A percentile compares a stretch with the other conserved stretches of the same genome.
Evolutionary conservation across 2,113 vertebrate genomes (phyloP).

Genomic region (Cephalopholis sonnerati): DNA sequence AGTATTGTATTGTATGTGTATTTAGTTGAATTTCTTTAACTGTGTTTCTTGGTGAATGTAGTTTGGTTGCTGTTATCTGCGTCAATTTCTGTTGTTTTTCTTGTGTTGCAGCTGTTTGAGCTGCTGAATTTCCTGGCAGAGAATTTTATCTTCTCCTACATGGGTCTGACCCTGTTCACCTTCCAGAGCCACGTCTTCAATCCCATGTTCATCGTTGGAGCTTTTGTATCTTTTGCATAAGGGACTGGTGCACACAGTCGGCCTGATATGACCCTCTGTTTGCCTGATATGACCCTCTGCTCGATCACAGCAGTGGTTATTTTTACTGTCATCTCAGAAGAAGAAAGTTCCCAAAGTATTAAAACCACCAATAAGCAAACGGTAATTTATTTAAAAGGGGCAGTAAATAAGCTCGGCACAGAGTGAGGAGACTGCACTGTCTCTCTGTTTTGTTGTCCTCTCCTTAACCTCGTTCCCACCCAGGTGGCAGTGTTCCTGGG

Average conservation of each 20-base stretch:
- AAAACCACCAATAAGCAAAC: neutral
- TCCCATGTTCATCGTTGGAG: slow-evolving; percentile 93
- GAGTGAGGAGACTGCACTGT: neutral
- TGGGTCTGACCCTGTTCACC: slow-evolving; percentile 97
- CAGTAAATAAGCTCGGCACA: neutral
- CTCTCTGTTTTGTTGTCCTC: slow-evolving; percentile 16
- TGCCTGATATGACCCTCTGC: accelerated
- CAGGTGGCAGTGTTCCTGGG: slow-evolving; percentile 97
- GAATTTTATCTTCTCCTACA: slow-evolving; percentile 99
- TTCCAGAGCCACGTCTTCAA: slow-evolving; percentile 98
- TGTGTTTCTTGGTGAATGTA: neutral
- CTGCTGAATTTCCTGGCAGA: slow-evolving; percentile 98
- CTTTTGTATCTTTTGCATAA: slow-evolving; percentile 93
- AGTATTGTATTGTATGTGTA: no score
- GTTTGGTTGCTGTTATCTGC: neutral
- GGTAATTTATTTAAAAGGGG: neutral
- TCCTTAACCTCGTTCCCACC: slow-evolving; percentile 84
- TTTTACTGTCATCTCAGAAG: neutral
- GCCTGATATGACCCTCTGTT: neutral
- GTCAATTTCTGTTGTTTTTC: neutral
- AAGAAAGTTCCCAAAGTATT: neutral
- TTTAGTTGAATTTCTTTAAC: neutral
- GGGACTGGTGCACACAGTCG: neutral
- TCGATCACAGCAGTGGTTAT: neutral
- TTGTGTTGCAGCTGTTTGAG: slow-evolving; percentile 91